Conservation (phyloP, 1,140 invertebrate species). For the Diploscapter pachys region DNA sequence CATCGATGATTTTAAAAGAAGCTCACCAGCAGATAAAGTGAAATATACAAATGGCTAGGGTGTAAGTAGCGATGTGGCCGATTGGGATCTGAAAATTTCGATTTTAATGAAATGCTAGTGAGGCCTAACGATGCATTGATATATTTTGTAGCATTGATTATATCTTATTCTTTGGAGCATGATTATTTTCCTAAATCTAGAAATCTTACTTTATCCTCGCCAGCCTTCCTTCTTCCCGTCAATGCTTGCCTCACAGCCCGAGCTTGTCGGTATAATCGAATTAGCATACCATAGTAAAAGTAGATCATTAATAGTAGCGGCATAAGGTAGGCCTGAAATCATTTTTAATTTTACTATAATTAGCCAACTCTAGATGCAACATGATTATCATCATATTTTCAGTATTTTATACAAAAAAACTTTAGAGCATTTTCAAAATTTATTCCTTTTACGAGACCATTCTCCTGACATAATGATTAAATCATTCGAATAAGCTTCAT, state of each 20-base stretch:
- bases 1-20: background rate
- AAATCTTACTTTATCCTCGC: slow-evolving; percentile 2
- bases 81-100: slow-evolving; percentile 40
- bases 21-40: slow-evolving; percentile 53
- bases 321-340: slow-evolving; percentile 42
- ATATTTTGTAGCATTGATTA: no score
- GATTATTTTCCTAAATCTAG: no score
- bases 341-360: background rate
- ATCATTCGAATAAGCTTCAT: no score
- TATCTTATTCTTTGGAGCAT: no score
- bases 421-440: background rate
- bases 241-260: slow-evolving; percentile 5
- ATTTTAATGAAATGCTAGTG: no score
- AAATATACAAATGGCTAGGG: slow-evolving; percentile 55
- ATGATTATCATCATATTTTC: background rate
- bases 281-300: slow-evolving; percentile 54
- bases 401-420: background rate
- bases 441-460: background rate
- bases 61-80: slow-evolving; percentile 52
- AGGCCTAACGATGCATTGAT: no score
- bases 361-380: background rate
- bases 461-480: no score
- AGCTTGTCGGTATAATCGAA: slow-evolving; percentile 33
- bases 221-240: background rate
- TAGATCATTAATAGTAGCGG: slow-evolving; percentile 51